These are phyloP conservation scores for Ctenicera cuprea DNA, from an alignment of 2,888 invertebrate species.

Conservation along the genomic window DNA sequence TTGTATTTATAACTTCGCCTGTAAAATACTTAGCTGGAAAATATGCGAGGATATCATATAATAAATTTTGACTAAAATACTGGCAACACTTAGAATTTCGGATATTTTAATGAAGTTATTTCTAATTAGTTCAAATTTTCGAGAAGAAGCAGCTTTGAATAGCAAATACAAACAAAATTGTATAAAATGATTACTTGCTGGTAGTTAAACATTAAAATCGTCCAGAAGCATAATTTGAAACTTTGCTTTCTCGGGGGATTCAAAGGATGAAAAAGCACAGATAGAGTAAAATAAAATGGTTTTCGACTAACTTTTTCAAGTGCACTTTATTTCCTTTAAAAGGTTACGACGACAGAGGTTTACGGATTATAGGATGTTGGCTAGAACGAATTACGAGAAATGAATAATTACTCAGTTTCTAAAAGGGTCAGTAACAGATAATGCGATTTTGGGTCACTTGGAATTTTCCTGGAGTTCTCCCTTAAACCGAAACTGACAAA, in stretches of 20 bases:
- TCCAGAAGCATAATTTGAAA: not conserved
- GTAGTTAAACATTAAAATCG: too few relatives aligned
- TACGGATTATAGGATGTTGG: conserved; percentile 26
- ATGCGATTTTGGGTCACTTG: conserved; percentile 17
- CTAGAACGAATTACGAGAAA: conserved; percentile 28
- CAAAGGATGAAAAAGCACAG: not conserved
- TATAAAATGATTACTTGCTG: too few relatives aligned
- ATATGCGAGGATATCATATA: not conserved
- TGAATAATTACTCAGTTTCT: conserved; percentile 31
- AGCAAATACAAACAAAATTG: too few relatives aligned
- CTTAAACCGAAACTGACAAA: conserved; percentile 19
- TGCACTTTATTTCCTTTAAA: conserved; percentile 15
- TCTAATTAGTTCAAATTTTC: not conserved
- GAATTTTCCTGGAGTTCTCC: conserved; percentile 17
- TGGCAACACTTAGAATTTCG: too few relatives aligned
- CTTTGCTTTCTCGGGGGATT: conserved; percentile 2
- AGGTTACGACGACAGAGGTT: conserved; percentile 1
- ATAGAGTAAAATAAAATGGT: conserved; percentile 9
- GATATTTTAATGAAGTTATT: not conserved
- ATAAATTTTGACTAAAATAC: not conserved
- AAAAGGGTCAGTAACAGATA: conserved; percentile 32
- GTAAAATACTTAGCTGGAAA: not conserved
- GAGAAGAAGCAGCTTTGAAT: not conserved
- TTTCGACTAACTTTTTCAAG: conserved; percentile 14
- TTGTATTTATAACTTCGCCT: not conserved